Evolutionary conservation across 2,888 invertebrate species (phyloP).

Genomic region (Oxyscelio sp.): DNA sequence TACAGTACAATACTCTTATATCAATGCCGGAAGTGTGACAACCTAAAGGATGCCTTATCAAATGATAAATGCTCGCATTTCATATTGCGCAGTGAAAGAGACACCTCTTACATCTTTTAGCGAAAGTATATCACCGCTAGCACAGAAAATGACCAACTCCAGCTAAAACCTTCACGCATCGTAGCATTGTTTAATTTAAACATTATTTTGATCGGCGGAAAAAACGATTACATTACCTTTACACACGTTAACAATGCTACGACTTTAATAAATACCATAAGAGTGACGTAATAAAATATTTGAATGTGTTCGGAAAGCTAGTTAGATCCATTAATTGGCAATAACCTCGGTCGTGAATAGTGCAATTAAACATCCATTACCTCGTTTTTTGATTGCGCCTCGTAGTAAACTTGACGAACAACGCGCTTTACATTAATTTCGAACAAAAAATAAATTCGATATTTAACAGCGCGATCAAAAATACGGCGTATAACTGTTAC

Average conservation of each 20-base stretch:
- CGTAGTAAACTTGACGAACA: slow-evolving; percentile 8
- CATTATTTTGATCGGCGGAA: slow-evolving; percentile 23
- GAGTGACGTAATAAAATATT: not conserved
- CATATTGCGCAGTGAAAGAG: slow-evolving; percentile 33
- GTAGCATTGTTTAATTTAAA: slow-evolving; percentile 22
- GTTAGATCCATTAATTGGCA: not conserved
- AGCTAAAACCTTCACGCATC: slow-evolving; percentile 51
- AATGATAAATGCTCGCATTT: slow-evolving; percentile 48
- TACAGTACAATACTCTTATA: slow-evolving; percentile 27
- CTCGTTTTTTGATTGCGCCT: not conserved
- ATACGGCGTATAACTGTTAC: slow-evolving; percentile 46
- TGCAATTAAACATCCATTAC: slow-evolving; percentile 18
- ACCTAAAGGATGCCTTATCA: slow-evolving; percentile 52
- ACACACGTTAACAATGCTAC: not conserved
- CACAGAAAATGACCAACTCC: slow-evolving; percentile 7
- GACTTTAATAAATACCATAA: slow-evolving; percentile 15
- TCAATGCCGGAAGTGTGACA: slow-evolving; percentile 48
- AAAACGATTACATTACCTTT: slow-evolving; percentile 2
- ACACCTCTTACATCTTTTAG: slow-evolving; percentile 14
- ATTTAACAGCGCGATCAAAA: slow-evolving; percentile 14
- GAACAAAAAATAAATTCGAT: not conserved
- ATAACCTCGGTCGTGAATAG: slow-evolving; percentile 6
- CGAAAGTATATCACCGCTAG: too few species aligned
- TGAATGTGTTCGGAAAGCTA: slow-evolving; percentile 6
- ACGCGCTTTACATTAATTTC: not conserved